These are phyloP conservation scores for Otolemur garnettii DNA, from an alignment of 2,113 vertebrate species.

Conservation along the genomic window DNA sequence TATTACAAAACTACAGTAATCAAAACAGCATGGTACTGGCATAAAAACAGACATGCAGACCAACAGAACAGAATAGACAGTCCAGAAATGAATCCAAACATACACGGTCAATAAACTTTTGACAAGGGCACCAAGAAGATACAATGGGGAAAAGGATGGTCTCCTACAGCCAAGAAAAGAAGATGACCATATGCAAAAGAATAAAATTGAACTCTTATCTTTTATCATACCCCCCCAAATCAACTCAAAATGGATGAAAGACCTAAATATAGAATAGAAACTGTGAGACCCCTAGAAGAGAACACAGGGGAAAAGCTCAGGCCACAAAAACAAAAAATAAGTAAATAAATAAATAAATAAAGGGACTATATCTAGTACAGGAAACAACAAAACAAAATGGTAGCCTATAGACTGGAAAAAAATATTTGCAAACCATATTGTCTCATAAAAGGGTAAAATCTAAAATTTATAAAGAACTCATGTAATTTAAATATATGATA, in stretches of 20 bases:
- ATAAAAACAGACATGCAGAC: background rate
- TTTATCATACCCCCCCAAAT: background rate
- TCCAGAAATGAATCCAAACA: background rate
- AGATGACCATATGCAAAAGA: background rate
- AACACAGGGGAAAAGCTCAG: background rate
- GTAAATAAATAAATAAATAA: background rate
- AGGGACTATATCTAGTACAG: background rate
- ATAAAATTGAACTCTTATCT: background rate
- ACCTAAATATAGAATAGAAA: background rate
- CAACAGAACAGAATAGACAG: background rate
- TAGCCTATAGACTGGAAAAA: background rate
- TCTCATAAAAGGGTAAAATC: background rate
- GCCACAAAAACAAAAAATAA: background rate
- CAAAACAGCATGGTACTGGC: background rate
- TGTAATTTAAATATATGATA: background rate
- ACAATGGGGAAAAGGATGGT: background rate
- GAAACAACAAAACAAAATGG: background rate
- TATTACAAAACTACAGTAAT: background rate
- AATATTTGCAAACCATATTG: background rate
- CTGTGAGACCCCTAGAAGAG: background rate
- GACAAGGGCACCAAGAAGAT: background rate
- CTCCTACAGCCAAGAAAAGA: background rate
- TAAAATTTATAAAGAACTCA: background rate
- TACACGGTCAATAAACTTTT: background rate
- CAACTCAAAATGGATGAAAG: background rate